These are phyloP conservation scores for Eristalis pertinax DNA, from an alignment of 2,888 invertebrate species.

Conservation along the genomic window DNA sequence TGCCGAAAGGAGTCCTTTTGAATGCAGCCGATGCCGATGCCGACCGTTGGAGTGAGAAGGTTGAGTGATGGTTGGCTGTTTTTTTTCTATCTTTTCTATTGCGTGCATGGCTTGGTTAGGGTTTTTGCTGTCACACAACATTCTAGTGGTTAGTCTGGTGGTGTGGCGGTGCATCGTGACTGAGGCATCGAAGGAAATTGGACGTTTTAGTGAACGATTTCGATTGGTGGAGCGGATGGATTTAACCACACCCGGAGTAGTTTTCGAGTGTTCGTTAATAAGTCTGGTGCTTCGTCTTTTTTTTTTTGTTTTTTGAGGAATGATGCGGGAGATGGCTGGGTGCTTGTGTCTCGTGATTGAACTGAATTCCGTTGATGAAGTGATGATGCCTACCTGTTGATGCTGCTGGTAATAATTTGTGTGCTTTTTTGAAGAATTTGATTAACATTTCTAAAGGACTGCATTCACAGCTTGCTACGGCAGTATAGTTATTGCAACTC, in stretches of 20 bases:
- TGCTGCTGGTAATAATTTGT: neutral
- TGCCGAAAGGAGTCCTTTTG: constrained; percentile 28
- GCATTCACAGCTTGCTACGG: too few relatives aligned
- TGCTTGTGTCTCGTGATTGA: neutral
- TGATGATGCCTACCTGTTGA: neutral
- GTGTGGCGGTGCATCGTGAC: neutral
- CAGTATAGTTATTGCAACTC: too few relatives aligned
- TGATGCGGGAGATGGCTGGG: neutral
- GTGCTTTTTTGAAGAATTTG: too few relatives aligned
- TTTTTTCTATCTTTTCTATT: neutral
- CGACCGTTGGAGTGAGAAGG: constrained; percentile 27
- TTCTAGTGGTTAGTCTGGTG: neutral
- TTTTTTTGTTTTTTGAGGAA: neutral
- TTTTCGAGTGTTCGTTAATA: neutral
- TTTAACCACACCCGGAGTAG: constrained; percentile 6
- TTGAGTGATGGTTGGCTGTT: neutral
- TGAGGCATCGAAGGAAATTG: neutral
- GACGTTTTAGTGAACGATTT: constrained; percentile 1
- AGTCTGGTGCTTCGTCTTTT: neutral
- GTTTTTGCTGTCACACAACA: neutral
- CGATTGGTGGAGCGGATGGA: constrained; percentile 9
- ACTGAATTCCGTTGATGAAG: neutral
- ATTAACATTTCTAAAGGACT: too few relatives aligned
- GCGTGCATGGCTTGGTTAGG: constrained; percentile 41
- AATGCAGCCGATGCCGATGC: neutral